Evolutionary conservation across 30 jellyfish, hydroid and myxozoan species (phyloP), one percentile per base, ranked within the genome.

Genomic region (Aurelia coerulea): DNA sequence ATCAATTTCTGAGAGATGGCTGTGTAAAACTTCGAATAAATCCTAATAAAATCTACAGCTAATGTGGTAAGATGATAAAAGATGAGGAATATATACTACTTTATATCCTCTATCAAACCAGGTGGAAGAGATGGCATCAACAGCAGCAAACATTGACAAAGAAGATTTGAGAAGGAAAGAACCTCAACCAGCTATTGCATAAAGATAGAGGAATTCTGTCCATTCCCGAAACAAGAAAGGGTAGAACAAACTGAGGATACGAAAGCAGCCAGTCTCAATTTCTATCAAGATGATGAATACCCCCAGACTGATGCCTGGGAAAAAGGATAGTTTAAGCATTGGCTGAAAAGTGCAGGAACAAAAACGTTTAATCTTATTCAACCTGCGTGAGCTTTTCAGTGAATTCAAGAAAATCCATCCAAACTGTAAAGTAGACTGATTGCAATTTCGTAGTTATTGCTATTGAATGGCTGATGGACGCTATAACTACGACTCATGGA

Each of bases 261-360:
- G 16, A 16, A 16, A 53, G 16, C 65, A 53, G 65, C 12, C 12
- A 53, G 15, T 53, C 12, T 53, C 19, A 11, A 51, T 7, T 78
- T 77, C 59, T 87, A 60, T 58, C 76, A 76, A 34, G 84, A 88
- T 80, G 97, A 80, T 81, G 97, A 88, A 51, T 79, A 35, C 29
- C 62, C 12, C 76, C 42, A n/a, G 86, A 15, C 62, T 56, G 58
- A 71, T 80, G 88, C 94, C 97, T 19, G 97, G 93, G 39, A 79
- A 67, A 88, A 80, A 88, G 51, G 97, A 80, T 39, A 52, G 71
- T 59, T 74, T 83, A 9, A 90, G 96, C 58, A 65, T 83, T 51
- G 88, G 78, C 37, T 18, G 74, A 59, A 75, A 76, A 10, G 65
- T 29, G 35, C 89, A 84, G 19, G 68, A 4, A 37, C 96, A 68